Evolutionary conservation across 2,113 vertebrate species (phyloP).

Genomic region (Cebus imitator): DNA sequence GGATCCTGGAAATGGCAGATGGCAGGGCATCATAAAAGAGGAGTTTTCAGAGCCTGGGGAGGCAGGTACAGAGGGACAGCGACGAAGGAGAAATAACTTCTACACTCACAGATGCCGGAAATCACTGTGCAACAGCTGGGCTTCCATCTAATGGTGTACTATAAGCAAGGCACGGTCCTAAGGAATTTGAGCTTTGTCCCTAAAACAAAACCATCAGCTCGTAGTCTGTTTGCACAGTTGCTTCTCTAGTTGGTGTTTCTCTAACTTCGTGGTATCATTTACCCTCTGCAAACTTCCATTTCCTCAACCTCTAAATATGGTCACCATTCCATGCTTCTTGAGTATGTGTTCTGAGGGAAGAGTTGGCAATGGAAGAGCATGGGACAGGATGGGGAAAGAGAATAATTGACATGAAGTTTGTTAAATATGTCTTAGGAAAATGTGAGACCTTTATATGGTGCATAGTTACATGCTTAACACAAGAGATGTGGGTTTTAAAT

Average conservation of each 20-base stretch:
- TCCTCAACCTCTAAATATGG: background rate
- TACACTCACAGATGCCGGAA: background rate
- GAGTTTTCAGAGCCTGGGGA: too few relatives aligned
- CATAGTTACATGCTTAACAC: background rate
- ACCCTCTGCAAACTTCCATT: background rate
- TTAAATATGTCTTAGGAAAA: background rate
- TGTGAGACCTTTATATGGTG: too few relatives aligned
- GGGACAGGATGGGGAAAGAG: background rate
- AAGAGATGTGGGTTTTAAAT: background rate
- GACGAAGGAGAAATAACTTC: background rate
- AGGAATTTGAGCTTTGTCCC: background rate
- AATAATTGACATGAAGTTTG: too few relatives aligned
- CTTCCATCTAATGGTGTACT: background rate
- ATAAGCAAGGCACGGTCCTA: accelerated
- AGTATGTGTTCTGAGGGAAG: background rate
- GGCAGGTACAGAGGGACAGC: background rate
- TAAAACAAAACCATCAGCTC: background rate
- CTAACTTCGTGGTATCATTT: background rate
- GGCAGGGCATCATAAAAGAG: accelerated
- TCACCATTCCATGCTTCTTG: background rate
- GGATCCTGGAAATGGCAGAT: background rate
- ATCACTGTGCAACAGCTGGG: accelerated
- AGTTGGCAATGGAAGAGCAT: accelerated
- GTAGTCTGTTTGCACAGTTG: too few relatives aligned
- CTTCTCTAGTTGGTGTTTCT: background rate